Base-by-base conservation (phyloP, 2,113 vertebrate species). In the Lucifuga dentata region DNA sequence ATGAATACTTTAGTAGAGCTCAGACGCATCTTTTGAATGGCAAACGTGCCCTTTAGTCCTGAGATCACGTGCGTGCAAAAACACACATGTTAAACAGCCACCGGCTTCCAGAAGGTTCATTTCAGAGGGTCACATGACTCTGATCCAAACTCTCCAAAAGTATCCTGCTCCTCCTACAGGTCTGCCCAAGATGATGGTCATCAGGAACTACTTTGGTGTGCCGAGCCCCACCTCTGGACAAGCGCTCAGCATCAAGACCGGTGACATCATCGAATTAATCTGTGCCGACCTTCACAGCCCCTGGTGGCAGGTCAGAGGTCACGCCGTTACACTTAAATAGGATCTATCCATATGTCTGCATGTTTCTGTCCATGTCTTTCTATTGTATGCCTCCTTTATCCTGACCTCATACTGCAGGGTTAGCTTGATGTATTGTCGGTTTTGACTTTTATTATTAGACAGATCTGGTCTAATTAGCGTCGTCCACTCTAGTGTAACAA, bases 141-240 rank as follows among this genome's bases (percentile, higher is more conserved):
- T 29, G 26, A 29, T 29, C 26, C 26, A 29, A 29, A 29, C 26
- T 29, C 26, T 29, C 23, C 55, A 16, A 39, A 23, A 5, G 21
- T 5, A 7, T 5, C 1, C 21, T 17, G 5, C 70, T 23, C 48
- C 15, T 50, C n/a, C 38, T 7, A n/a, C 78, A 98, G 96, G 95
- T 81, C 91, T 96, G 78, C 97, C 96, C 16, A 98, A 95, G 91
- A 96, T 99, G 98, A 88, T 95, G 83, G 97, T 95, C 0, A 95
- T 95, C 86, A 90, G 92, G 76, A 95, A 90, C 85, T 99, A 99
- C 61, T 85, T 9, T 1, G 97, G 98, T 0, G 68, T 84, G 1
- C 98, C 98, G 0, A 91, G 92, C 35, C 97, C 97, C 0, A 49
- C 85, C 0, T 92, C 93, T 12, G 95, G 97, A 3, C 95, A 95